phyloP scores from a whole-genome alignment of 2,797 vertebrate species.

The Neostethus bicornis region DNA sequence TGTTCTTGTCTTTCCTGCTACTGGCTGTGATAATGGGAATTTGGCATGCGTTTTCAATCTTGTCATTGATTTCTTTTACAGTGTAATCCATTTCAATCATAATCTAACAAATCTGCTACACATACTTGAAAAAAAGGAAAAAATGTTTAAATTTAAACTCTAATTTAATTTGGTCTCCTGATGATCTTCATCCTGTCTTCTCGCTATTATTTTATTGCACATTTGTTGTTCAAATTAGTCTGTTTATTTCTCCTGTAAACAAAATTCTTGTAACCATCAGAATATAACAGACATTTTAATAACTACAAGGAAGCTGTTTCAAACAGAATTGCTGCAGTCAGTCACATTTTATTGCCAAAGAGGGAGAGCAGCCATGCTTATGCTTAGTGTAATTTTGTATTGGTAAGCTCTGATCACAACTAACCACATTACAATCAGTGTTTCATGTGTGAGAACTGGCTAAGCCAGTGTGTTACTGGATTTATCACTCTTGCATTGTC shows the following conservation, averaged over 20 bases:
- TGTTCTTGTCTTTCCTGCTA: conserved; percentile 19
- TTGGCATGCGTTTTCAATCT: conserved; percentile 45
- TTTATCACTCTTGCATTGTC: too few species aligned
- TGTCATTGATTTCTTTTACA: conserved; percentile 50
- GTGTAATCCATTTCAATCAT: conserved; percentile 62
- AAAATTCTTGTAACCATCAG: conserved; percentile 69
- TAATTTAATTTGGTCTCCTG: conserved; percentile 45
- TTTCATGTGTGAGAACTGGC: neutral
- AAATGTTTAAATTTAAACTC: conserved; percentile 39
- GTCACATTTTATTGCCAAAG: conserved; percentile 39
- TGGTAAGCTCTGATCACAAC: conserved; percentile 1
- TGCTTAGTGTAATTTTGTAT: conserved; percentile 4
- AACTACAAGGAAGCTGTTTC: conserved; percentile 58
- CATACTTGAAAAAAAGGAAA: neutral
- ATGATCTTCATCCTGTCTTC: conserved; percentile 26
- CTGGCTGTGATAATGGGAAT: conserved; percentile 43
- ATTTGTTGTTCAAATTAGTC: conserved; percentile 27
- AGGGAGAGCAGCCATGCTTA: conserved; percentile 18
- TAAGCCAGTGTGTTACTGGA: neutral
- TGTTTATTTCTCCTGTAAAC: conserved; percentile 47
- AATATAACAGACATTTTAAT: conserved; percentile 71
- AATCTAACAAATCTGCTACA: conserved; percentile 51
- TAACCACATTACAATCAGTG: neutral
- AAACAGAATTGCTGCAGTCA: conserved; percentile 56
- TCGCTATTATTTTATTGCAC: conserved; percentile 25